Base-by-base conservation (phyloP, 2,797 vertebrate genomes). In the Leptoclinus maculatus region DNA sequence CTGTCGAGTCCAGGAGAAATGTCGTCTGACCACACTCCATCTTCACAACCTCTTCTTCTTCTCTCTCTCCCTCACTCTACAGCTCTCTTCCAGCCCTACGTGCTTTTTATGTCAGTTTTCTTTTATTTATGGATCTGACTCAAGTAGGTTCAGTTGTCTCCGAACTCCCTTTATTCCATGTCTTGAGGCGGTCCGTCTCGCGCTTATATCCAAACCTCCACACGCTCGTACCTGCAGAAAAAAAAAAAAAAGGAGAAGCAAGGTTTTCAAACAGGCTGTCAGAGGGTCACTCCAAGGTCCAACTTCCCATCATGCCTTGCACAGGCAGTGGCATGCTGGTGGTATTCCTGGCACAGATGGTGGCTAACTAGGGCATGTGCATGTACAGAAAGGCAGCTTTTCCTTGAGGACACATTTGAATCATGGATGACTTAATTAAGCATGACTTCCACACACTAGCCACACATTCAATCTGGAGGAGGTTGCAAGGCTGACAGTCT, bases 361-460 rank as follows among this genome's bases (percentile, higher is more conserved):
- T 53, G 29, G 74, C 66, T 91, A 89, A 89, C 74, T 89, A 78
- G 89, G 80, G 62, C 87, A 89, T 77, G 84, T 58, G 76, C 36
- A 82, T 82, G 76, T 74, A 84, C 54, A 84, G 71, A 43, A 79
- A 82, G 65, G 63, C 76, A 78, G 58, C 77, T 58, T 88, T 89
- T 92, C 88, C 85, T 88, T 72, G 39, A 84, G 85, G 88, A 87
- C 80, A 87, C 23, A 21, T 79, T 80, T 91, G 74, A 91, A 91
- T 91, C 76, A 93, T 89, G 72, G 64, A 90, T 89, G 83, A 87
- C 77, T 90, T 89, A 47, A 67, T 90, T 89, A 47, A 67, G 59
- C 57, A 58, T 74, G 62, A 73, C 75, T 80, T 82, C 66, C 79
- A 71, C 76, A 81, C 53, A 51, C 34, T 69, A 78, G 58, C 41